Conservation (phyloP, 2,888 invertebrate genomes). For the Coecobrya sp. region DNA sequence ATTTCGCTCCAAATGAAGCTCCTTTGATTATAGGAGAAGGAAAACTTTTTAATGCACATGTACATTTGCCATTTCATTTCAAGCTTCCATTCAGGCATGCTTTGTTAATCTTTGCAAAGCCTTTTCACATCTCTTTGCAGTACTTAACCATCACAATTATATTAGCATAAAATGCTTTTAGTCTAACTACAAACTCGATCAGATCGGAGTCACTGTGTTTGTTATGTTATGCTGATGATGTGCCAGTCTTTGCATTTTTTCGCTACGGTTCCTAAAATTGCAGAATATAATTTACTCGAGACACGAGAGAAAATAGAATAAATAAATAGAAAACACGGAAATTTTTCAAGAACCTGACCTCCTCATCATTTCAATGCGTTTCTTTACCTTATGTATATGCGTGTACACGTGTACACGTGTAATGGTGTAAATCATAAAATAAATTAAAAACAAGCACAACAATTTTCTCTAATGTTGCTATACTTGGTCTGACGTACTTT, state of each 20-base stretch:
- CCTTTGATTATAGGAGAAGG: constrained; percentile 28
- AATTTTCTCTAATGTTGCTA: background rate
- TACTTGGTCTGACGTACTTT: background rate
- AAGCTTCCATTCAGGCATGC: background rate
- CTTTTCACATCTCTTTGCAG: constrained; percentile 12
- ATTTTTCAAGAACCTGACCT: background rate
- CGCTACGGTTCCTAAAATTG: background rate
- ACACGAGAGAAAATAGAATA: background rate
- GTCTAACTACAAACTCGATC: constrained; percentile 6
- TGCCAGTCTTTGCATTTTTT: background rate
- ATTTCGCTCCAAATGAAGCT: constrained; percentile 34
- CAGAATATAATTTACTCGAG: background rate
- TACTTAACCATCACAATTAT: constrained; percentile 11
- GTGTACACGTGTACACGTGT: background rate
- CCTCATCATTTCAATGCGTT: no score
- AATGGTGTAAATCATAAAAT: no score
- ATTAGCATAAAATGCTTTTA: constrained; percentile 44
- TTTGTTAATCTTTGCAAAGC: constrained; percentile 36
- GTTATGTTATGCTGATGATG: background rate
- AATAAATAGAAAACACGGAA: background rate
- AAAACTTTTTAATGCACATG: constrained; percentile 41
- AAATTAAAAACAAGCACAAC: no score
- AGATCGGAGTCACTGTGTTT: background rate
- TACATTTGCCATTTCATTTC: constrained; percentile 35
- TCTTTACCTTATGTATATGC: background rate